Evolutionary conservation across 2,888 invertebrate species (phyloP).

Genomic region (Gnatocerus cornutus): DNA sequence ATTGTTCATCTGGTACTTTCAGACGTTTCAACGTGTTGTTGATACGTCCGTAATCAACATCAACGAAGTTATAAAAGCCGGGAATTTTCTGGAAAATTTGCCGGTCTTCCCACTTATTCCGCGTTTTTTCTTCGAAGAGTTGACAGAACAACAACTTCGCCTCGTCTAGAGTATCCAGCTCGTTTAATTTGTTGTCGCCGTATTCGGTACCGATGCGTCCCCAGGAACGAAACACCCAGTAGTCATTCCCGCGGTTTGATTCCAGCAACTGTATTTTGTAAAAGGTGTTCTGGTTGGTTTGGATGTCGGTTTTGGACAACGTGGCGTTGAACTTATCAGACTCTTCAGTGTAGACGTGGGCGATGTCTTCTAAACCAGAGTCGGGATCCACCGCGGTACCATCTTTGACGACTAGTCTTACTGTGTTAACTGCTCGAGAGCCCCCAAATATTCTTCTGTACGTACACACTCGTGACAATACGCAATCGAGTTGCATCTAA

Average conservation of each 20-base stretch:
- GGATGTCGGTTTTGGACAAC: slow-evolving; percentile 89
- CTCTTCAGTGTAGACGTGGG: slow-evolving; percentile 82
- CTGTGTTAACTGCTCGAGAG: slow-evolving; percentile 69
- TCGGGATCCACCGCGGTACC: slow-evolving; percentile 96
- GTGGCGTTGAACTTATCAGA: slow-evolving; percentile 83
- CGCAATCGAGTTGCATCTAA: no score
- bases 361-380: slow-evolving; percentile 82
- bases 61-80: no score
- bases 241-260: slow-evolving; percentile 78
- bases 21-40: no score
- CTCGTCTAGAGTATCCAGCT: slow-evolving; percentile 51
- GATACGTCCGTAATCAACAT: no score
- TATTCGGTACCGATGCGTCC: slow-evolving; percentile 97
- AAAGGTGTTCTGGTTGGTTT: slow-evolving; percentile 90
- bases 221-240: slow-evolving; percentile 82
- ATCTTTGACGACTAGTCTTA: slow-evolving; percentile 82
- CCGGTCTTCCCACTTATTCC: no score
- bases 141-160: no score
- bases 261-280: slow-evolving; percentile 95
- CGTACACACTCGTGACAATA: no score
- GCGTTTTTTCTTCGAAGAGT: no score
- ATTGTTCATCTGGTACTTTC: no score
- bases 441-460: no score
- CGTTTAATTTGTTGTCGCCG: slow-evolving; percentile 74
- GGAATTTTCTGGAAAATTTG: no score